Evolutionary conservation across 2,888 invertebrate species (phyloP), one percentile per base, ranked within the genome.

Genomic region (Idaea aversata): DNA sequence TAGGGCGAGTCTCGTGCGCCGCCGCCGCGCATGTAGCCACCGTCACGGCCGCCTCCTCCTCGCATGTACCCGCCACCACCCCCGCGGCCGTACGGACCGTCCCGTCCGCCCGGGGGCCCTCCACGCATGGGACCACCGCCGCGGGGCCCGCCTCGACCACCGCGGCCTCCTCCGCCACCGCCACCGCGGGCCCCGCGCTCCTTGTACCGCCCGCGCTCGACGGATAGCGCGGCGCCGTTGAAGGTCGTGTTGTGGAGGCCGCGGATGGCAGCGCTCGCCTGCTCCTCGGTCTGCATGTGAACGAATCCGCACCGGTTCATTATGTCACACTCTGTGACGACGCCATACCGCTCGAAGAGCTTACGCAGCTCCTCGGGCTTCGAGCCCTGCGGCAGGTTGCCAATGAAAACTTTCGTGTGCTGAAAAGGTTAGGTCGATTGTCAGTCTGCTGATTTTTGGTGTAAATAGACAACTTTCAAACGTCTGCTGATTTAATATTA

Each of bases 271-370:
- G 95, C 95, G 61, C 95, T 94, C 4, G 98, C 98, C 87, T 97
- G 95, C 63, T 97, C 96, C 78, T 95, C 95, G 25, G 96, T 95
- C 81, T 97, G 96, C 95, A 97, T 96, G 88, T 98, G 98, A 63
- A 99, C 97, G 91, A 99, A 99, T 10, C 98, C 98, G 87, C 98
- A 99, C 69, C 98, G 95, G 86, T 98, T 98, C 93, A 98, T 96
- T 67, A 99, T 97, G 85, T 98, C 98, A 88, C 98, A 98, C 88
- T 99, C 98, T 16, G 97, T 97, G 5, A 99, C 98, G 65, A 94
- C 94, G 61, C 98, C 98, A 87, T 96, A 98, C 64, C 96, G 95
- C 75, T 97, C 95, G 90, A 99, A 98, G 63, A 98, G 92, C 73
- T 95, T 95, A 61, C 96, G 94, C 61, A 98, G 93, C 78, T 98